Base-by-base conservation (phyloP, 1,140 invertebrate species). In the Ostrea denselamellosa region DNA sequence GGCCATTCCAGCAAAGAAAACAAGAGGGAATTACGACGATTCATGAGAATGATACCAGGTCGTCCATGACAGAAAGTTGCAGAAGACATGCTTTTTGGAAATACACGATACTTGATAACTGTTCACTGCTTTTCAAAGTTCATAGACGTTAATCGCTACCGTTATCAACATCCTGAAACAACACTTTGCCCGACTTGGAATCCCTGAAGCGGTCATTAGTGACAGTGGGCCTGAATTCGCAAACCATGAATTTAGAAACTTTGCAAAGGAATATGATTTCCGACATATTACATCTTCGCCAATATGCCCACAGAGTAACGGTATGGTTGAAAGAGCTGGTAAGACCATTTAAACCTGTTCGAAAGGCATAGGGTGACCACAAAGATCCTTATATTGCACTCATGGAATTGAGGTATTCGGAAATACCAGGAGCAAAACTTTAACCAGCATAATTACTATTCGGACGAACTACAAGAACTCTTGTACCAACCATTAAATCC, bases 191-290 rank as follows among this genome's bases (percentile, higher is more conserved):
- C 86, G 85, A 22, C 85, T 90, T 85, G 91, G 90, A 2, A 91
- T 93, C 22, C 91, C 90, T 17, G 88, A 90, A n/a, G 10, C 51
- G 0, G 51, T 92, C 9, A 52, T 90, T 0, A 88, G 87, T 34
- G 91, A 92, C 85, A 92, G 92, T 86, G 90, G 88, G 0, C 89
- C 89, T 2, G 87, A 91, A 51, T 93, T 91, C 85, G 22, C 87
- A 28, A 89, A 87, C 44, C 8, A 22, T n/a, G 90, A 90, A 52
- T 93, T 93, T 81, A 22, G 25, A 81, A 68, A 88, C 10, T 92
- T 92, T 87, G 44, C 86, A n/a, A 62, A 68, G 17, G 65, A 89
- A 0, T 91, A 87, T 86, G 54, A 65, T 7, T 90, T 93, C 86
- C 85, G 83, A 44, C 91, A 92, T 62, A 85, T 86, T 8, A 91